Base-by-base conservation (phyloP, 2,797 vertebrate genomes). In the Hafferia zeledoni region DNA sequence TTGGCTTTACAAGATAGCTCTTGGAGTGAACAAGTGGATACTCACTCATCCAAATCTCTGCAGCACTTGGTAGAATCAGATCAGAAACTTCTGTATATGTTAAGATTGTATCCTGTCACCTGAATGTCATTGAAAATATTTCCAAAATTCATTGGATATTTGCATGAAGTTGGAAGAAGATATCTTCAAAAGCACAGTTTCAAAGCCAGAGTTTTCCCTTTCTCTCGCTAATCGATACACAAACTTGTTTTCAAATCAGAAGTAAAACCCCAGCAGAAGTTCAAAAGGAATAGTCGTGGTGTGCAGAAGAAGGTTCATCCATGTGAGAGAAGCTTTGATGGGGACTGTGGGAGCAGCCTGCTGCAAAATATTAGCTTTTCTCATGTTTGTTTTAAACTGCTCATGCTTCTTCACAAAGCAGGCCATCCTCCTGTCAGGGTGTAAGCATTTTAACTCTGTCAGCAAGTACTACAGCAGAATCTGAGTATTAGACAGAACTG, bases 111-210 rank as follows among this genome's bases (percentile, higher is more conserved):
- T 35, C 39, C 59, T 63, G 33, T 27, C 72, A 33, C 79, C 68
- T 89, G 61, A 90, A 68, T 53, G 43, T 39, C 1, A 1, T 15
- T 72, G 33, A 35, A 83, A 69, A 43, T 60, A 69, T 74, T 83
- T 95, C 41, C 31, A 37, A 74, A 50, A 67, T 86, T 91, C 47
- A 53, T 16, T 35, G 22, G 33, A n/a, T 86, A 91, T 85, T 83
- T 94, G 23, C 27, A 64, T 61, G 56, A 89, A 89, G 31, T 7
- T 44, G 59, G 43, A 81, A 83, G 76, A 91, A 23, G 81, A 11
- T 57, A 81, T 61, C 76, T 93, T 92, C 89, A 94, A 92, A 95
- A 88, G 71, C 71, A 31, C 10, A 31, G 9, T 94, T 89, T 94
- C 92, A 95, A 95, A 96, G 83, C 17, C 63, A 57, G 12, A 9